A percentile compares a stretch with the other conserved stretches of the same genome.
These are phyloP conservation scores for Anastrepha ludens DNA, from an alignment of 1,140 invertebrate genomes.

Conservation along the genomic window DNA sequence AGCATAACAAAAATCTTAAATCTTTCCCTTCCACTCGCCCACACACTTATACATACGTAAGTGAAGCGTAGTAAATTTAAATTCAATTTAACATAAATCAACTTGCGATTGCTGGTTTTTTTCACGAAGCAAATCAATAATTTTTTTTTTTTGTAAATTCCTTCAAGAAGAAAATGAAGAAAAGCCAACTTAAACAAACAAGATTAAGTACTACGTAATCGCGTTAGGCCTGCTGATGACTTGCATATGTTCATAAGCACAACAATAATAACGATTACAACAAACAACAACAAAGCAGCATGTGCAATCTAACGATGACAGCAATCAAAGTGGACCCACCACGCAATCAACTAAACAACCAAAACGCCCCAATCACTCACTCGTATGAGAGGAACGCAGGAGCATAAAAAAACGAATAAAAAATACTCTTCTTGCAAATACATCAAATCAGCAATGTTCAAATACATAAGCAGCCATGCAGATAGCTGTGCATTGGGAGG, in stretches of 20 bases:
- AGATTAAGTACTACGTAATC: constrained; percentile 52
- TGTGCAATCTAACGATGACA: constrained; percentile 31
- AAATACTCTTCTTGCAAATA: not conserved
- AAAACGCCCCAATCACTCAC: constrained; percentile 43
- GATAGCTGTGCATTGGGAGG: constrained; percentile 5
- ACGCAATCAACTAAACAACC: constrained; percentile 51
- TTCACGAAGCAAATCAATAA: not conserved
- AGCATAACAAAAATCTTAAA: not conserved
- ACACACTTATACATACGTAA: not conserved
- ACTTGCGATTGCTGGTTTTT: constrained; percentile 7
- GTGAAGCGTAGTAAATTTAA: constrained; percentile 44
- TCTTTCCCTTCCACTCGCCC: not conserved
- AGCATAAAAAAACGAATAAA: not conserved
- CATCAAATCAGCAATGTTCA: constrained; percentile 45
- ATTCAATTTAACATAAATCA: constrained; percentile 37
- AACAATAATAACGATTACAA: constrained; percentile 42
- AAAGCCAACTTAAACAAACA: constrained; percentile 42
- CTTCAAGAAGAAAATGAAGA: not conserved
- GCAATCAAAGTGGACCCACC: constrained; percentile 48
- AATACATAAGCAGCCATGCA: constrained; percentile 34
- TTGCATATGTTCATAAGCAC: constrained; percentile 48
- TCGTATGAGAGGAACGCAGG: not conserved
- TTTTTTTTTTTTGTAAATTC: not conserved
- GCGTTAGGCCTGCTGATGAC: constrained; percentile 36
- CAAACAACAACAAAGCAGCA: constrained; percentile 21